Base-by-base conservation (phyloP, 2,888 invertebrate species). In the Drosophila mimetica region DNA sequence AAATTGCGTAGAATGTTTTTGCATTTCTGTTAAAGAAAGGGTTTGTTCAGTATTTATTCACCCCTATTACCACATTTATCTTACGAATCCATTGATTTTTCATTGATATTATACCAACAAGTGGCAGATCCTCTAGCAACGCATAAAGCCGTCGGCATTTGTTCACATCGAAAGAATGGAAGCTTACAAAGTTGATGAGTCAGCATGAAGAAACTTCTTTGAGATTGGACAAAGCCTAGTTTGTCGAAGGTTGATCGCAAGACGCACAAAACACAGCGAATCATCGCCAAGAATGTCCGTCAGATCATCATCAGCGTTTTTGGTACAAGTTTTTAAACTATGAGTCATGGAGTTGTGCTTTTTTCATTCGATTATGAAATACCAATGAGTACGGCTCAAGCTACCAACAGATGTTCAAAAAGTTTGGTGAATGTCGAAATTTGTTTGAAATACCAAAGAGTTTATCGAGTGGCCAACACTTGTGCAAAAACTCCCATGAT, bases 251-350 rank as follows among this genome's bases (percentile, higher is more conserved):
- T 63, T 63, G 41, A 48, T 34, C 32, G 9, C 41, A 63, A 37
- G 42, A 42, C 34, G 64, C 64, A 37, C 44, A 64, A 50, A 58
- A 67, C 34, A 44, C 64, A 61, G 67, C 77, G 53, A 75, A 64
- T 71, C 63, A 59, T 53, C 74, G 71, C 74, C 51, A 67, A 63
- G 34, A 54, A 44, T 55, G 58, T 55, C 44, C 51, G 37, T 22
- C 48, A 36, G 41, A 63, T 63, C 63, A 63, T 63, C 63, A 42
- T 28, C 34, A 50, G 28, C 25, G 34, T 42, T 32, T 48, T 55
- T 55, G 22, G 18, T 16, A 58, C 60, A 61, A 61, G 50, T 52
- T 52, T 52, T 44, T 44, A 13, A 37, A 14, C 30, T 11, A 51
- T 65, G 63, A 63, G 22, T 64, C 63, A 44, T 28, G 44, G 13